Conservation (phyloP, 2,113 vertebrate species). For the Chionis minor region DNA sequence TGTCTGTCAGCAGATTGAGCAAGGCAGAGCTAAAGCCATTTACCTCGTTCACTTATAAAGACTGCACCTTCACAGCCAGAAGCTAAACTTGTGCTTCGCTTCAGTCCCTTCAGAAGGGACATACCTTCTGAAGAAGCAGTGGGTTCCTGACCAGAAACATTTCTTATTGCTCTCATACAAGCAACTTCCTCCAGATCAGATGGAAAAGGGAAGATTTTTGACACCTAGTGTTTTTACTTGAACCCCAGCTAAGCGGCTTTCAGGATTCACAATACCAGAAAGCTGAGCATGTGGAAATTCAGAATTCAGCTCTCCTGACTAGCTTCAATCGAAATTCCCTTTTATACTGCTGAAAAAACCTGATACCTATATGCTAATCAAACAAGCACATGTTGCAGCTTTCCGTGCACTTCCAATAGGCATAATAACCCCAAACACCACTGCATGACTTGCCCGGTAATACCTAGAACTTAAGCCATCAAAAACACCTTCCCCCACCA, state of each 20-base stretch:
- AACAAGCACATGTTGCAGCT: background rate
- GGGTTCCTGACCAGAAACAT: background rate
- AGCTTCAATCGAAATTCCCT: background rate
- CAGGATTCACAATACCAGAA: background rate
- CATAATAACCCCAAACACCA: background rate
- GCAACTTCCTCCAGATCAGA: background rate
- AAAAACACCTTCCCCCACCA: background rate
- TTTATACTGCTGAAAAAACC: background rate
- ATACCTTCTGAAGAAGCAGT: background rate
- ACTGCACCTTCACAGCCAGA: background rate
- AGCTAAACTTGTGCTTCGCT: background rate
- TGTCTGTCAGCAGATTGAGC: background rate
- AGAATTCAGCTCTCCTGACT: background rate
- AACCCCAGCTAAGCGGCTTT: background rate
- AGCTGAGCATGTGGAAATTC: background rate
- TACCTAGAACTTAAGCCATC: background rate
- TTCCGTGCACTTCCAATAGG: rapidly evolving
- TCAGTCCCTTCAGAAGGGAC: background rate
- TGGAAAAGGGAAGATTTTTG: background rate
- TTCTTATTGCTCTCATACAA: background rate
- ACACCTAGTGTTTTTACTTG: background rate
- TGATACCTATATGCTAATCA: background rate
- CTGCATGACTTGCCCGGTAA: rapidly evolving
- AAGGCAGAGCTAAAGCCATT: background rate
- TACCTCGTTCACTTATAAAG: background rate